These are phyloP conservation scores for Triplophysa rosa DNA, from an alignment of 2,113 vertebrate genomes.

Conservation along the genomic window DNA sequence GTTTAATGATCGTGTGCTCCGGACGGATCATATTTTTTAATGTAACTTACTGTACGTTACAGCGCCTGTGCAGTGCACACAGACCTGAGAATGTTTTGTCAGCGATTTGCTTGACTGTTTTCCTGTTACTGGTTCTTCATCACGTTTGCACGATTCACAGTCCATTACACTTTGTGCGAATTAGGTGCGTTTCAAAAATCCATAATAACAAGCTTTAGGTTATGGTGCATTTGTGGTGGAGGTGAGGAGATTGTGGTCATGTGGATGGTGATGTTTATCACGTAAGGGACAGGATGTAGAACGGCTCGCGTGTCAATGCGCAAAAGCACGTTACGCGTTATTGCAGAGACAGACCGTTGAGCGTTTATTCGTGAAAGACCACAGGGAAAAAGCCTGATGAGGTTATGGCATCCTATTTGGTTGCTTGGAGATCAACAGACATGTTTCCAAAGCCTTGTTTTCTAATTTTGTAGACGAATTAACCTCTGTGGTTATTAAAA, in stretches of 20 bases:
- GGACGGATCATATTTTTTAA: background rate
- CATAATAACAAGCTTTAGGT: background rate
- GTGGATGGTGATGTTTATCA: background rate
- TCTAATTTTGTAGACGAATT: background rate
- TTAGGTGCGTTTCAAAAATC: background rate
- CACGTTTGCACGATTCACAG: background rate
- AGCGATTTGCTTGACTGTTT: background rate
- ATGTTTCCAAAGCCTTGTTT: background rate
- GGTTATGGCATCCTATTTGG: background rate
- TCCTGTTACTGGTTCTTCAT: background rate
- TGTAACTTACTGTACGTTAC: background rate
- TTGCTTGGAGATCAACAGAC: background rate
- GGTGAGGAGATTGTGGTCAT: background rate
- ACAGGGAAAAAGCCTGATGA: background rate
- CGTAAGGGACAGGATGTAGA: background rate
- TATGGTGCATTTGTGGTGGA: conserved; percentile 9
- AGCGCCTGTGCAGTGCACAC: background rate
- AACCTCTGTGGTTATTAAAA: background rate
- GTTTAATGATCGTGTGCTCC: background rate
- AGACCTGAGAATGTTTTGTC: background rate
- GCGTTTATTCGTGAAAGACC: background rate
- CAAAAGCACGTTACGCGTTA: background rate
- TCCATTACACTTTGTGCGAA: background rate
- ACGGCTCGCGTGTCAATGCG: background rate
- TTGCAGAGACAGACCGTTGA: background rate